phyloP scores from a whole-genome alignment of 2,113 vertebrate genomes.

The Chauna torquata region DNA sequence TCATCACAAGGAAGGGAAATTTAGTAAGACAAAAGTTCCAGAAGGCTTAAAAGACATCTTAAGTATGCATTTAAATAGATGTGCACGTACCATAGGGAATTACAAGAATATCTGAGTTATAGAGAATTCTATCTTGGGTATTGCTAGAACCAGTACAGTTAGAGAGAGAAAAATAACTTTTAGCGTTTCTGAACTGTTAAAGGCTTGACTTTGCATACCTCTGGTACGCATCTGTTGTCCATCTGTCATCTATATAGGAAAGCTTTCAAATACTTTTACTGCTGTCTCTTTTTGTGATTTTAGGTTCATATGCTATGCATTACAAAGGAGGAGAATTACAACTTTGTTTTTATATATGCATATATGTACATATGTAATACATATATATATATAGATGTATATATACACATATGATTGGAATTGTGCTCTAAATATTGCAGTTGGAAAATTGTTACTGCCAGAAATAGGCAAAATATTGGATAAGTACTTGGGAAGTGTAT shows the following conservation, averaged over 20 bases:
- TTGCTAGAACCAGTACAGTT: neutral
- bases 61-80: neutral
- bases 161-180: neutral
- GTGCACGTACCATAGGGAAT: neutral
- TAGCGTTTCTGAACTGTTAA: neutral
- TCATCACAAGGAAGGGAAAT: neutral
- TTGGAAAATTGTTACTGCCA: neutral
- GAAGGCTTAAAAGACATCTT: neutral
- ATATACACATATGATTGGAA: neutral
- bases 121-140: neutral
- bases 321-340: neutral
- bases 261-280: conserved; percentile 20
- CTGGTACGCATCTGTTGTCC: conserved; percentile 12
- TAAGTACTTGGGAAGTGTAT: neutral
- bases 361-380: neutral
- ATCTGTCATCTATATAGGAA: conserved; percentile 2
- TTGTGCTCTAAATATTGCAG: neutral
- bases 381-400: neutral
- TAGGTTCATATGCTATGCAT: neutral
- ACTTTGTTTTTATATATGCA: neutral
- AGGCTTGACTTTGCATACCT: conserved; percentile 17
- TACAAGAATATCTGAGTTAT: neutral
- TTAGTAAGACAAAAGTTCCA: neutral
- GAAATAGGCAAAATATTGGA: neutral
- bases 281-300: neutral